phyloP scores from a whole-genome alignment of 1,140 invertebrate species.

The Triops cancriformis region DNA sequence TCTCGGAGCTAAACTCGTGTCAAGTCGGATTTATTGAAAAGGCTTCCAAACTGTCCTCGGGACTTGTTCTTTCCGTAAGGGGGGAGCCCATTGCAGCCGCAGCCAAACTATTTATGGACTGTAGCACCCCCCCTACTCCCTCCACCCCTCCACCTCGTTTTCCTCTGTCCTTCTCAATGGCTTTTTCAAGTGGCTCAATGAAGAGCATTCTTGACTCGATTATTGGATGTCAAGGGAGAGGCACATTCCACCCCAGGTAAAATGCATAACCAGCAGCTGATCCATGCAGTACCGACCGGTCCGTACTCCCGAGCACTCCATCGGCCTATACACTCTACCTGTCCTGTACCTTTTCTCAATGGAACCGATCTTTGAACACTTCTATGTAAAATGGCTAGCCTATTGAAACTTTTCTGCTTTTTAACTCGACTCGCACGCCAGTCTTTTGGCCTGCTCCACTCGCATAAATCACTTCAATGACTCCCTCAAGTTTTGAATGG shows the following conservation, averaged over 20 bases:
- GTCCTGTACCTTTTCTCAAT: not conserved
- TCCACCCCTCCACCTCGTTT: not conserved
- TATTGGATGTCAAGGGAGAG: conserved; percentile 3
- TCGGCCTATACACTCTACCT: not conserved
- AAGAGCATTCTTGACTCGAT: conserved; percentile 10
- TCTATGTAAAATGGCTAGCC: not conserved
- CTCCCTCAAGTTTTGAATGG: not conserved
- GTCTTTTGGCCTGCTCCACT: not conserved
- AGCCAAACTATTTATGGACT: not conserved
- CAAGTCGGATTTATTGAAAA: conserved; percentile 11
- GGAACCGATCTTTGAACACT: not conserved
- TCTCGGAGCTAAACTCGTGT: not conserved
- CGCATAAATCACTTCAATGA: conserved; percentile 1
- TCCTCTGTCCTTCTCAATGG: not conserved
- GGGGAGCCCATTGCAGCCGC: not conserved
- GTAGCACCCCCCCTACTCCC: too few relatives aligned
- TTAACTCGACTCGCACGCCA: not conserved
- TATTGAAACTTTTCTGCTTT: not conserved
- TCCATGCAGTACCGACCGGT: not conserved
- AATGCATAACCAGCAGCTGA: not conserved
- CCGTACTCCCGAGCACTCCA: not conserved
- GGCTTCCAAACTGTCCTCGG: not conserved
- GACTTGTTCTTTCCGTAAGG: not conserved
- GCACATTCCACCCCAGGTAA: not conserved
- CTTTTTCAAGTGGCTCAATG: conserved; percentile 2